These are phyloP conservation scores for Epinephelus coioides DNA, from an alignment of 2,797 vertebrate genomes.

Conservation along the genomic window DNA sequence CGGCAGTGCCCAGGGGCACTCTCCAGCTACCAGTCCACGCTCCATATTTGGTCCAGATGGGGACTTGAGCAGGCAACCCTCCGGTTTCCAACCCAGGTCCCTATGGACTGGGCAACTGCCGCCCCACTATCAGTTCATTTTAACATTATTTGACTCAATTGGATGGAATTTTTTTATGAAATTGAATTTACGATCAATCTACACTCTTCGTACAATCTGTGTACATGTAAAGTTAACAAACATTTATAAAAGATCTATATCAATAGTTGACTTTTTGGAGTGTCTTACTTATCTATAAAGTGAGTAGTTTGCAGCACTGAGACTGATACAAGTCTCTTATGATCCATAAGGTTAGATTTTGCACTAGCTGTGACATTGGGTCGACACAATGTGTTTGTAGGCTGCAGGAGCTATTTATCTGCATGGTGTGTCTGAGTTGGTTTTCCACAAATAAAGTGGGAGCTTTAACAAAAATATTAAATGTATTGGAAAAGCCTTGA, in stretches of 20 bases:
- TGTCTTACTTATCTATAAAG: slow-evolving; percentile 12
- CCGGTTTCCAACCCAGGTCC: too few species aligned
- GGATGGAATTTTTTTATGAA: too few species aligned
- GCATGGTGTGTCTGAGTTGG: slow-evolving; percentile 22
- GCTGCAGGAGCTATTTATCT: slow-evolving; percentile 36
- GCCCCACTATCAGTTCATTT: too few species aligned
- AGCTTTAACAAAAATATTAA: slow-evolving; percentile 29
- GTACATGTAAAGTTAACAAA: neutral
- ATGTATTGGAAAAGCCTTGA: slow-evolving; percentile 18
- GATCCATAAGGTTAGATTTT: slow-evolving; percentile 18
- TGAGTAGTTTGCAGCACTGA: neutral
- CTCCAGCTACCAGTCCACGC: too few species aligned
- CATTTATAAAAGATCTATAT: slow-evolving; percentile 2
- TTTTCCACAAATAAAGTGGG: slow-evolving; percentile 40
- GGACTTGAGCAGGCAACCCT: too few species aligned
- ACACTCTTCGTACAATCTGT: too few species aligned
- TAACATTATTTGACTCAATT: too few species aligned
- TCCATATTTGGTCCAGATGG: too few species aligned
- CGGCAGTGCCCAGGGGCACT: too few species aligned
- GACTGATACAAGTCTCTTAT: slow-evolving; percentile 1
- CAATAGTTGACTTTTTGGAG: neutral
- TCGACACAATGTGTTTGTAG: slow-evolving; percentile 35
- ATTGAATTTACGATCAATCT: too few species aligned
- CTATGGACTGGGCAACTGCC: too few species aligned
- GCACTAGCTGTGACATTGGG: neutral